A percentile compares a stretch with the other conserved stretches of the same genome.
These are phyloP conservation scores for Dinocampus coccinellae DNA, from an alignment of 2,888 invertebrate genomes.

Conservation along the genomic window DNA sequence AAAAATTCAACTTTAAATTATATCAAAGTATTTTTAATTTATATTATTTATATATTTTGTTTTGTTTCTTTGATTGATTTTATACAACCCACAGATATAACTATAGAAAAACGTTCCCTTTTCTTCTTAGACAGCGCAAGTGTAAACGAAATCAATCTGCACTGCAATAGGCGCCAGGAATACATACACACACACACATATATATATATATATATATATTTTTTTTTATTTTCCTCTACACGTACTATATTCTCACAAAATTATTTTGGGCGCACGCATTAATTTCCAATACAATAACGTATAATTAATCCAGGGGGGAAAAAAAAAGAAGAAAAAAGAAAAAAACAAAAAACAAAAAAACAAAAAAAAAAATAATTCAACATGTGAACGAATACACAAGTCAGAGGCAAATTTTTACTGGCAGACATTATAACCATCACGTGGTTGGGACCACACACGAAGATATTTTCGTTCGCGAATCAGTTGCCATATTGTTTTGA, in stretches of 20 bases:
- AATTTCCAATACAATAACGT: neutral
- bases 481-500: neutral
- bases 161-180: slow-evolving; percentile 46
- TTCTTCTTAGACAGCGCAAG: slow-evolving; percentile 47
- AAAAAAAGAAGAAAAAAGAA: too few species aligned
- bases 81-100: slow-evolving; percentile 1
- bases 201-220: neutral
- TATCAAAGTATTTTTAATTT: too few species aligned
- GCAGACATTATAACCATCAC: slow-evolving; percentile 45
- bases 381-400: too few species aligned
- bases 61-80: too few species aligned
- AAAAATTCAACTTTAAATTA: too few species aligned
- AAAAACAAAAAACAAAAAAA: neutral
- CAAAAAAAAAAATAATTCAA: neutral
- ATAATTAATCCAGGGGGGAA: too few species aligned
- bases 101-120: neutral
- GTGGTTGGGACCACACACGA: slow-evolving; percentile 59
- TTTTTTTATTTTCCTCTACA: too few species aligned
- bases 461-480: slow-evolving; percentile 41
- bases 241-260: too few species aligned
- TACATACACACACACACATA: neutral
- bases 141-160: slow-evolving; percentile 61
- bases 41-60: too few species aligned
- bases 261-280: slow-evolving; percentile 43
- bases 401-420: slow-evolving; percentile 59